Evolutionary conservation across 2,888 invertebrate species (phyloP), one percentile per base, ranked within the genome.

Genomic region (Oeneis ivallda): DNA sequence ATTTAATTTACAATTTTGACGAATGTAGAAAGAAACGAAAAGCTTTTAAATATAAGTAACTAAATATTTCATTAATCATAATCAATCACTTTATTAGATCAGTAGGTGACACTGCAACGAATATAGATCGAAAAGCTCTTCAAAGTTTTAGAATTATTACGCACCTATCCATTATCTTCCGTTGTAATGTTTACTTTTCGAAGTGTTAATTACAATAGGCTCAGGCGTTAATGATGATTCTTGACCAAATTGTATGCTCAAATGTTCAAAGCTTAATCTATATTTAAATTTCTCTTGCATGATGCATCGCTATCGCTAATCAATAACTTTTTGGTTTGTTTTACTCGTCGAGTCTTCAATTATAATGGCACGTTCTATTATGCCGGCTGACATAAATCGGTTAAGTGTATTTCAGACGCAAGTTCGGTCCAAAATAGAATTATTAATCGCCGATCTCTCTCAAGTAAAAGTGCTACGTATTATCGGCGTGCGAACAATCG

Each of bases 391-490:
- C 71, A 70, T 67, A 71, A 72, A 71, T 72, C 71, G 70, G 68
- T 72, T 70, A 71, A 72, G 69, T 71, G 66, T 68, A 59, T 67
- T 67, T 70, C 66, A 67, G 64, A 71, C 69, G 71, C 71, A 66
- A 71, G 73, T 70, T 72, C 72, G 64, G 71, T 76, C 71, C 75
- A 79, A 79, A 81, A 77, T 76, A 76, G 78, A 82, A 81, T 80
- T 81, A 81, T 81, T 81, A 82, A 79, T 79, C 75, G 75, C 65
- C 78, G 78, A 84, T 81, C 79, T 84, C 81, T 84, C 80, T 60
- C 75, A 72, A 89, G 89, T 89, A 90, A 90, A 90, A 90, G 90
- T 89, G 82, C 79, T 84, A 75, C 74, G 83, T 82, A 83, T 84
- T 86, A 85, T 85, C 79, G 80, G 78, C 79, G 84, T 81, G 82